A percentile compares a stretch with the other conserved stretches of the same genome.
Conservation (phyloP, 2,888 invertebrate species). For the Agrotis clavis region DNA sequence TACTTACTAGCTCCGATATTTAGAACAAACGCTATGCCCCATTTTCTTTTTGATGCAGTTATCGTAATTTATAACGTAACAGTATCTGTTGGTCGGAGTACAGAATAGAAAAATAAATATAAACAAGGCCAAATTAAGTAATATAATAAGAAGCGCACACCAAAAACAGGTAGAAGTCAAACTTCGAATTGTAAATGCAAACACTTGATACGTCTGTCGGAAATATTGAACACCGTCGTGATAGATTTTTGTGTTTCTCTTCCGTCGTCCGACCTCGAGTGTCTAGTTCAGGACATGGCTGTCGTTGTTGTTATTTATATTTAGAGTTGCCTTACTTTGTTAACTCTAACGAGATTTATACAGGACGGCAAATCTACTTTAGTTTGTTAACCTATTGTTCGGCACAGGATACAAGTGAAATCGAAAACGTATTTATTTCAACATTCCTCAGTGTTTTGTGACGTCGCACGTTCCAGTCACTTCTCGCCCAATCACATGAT, state of each 20-base stretch:
- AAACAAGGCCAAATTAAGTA: neutral
- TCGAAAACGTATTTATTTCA: conserved; percentile 47
- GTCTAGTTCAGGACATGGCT: conserved; percentile 19
- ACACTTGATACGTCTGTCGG: conserved; percentile 4
- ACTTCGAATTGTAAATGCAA: conserved; percentile 18
- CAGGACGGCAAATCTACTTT: conserved; percentile 40
- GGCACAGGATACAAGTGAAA: conserved; percentile 56
- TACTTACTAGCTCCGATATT: neutral
- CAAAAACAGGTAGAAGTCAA: conserved; percentile 7
- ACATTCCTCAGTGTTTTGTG: conserved; percentile 61
- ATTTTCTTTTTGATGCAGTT: neutral
- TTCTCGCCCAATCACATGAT: conserved; percentile 35
- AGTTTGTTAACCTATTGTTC: conserved; percentile 50
- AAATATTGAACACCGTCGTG: conserved; percentile 10
- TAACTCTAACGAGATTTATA: conserved; percentile 62
- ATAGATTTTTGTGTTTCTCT: conserved; percentile 11
- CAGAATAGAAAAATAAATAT: conserved; percentile 12
- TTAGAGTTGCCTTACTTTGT: conserved; percentile 73
- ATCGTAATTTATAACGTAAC: neutral
- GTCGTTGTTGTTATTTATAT: conserved; percentile 58
- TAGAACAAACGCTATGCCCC: neutral
- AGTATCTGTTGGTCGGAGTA: neutral
- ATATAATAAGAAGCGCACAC: neutral
- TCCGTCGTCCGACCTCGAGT: neutral
- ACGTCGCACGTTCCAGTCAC: conserved; percentile 17